Evolutionary conservation across 2,888 invertebrate genomes (phyloP), one percentile per base, ranked within the genome.

Genomic region (Zaprionus lineosus): DNA sequence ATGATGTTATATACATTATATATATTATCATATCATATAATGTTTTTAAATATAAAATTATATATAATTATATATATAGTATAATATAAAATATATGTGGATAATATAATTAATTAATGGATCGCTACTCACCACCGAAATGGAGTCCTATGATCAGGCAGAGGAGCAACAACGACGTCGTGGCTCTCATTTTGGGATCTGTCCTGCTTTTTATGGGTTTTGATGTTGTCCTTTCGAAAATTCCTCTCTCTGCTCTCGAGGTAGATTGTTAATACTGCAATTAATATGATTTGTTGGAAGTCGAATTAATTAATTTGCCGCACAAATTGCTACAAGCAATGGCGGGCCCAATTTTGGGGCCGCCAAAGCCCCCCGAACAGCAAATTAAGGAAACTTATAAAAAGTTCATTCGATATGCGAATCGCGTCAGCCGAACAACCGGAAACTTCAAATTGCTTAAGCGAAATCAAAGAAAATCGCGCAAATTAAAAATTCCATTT

Each of bases 231-330:
- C 43, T 59, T 40, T 55, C 64, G 74, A n/a, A n/a, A n/a, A n/a
- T n/a, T n/a, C n/a, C n/a, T n/a, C n/a, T n/a, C n/a, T n/a, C n/a
- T n/a, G n/a, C n/a, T n/a, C n/a, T n/a, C n/a, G 78, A 83, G 82
- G 77, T 84, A 71, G 84, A 63, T 84, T 56, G 68, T 78, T 82
- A 82, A n/a, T n/a, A 74, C 85, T 78, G 78, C 65, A 84, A 78
- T 84, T 78, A 78, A 84, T 78, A 74, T 84, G 82, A 57, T 81
- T 34, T 39, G 40, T 61, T 56, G 41, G 31, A 53, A 60, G 18
- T 37, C 46, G 55, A 48, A 65, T 77, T 62, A 33, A 84, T 78
- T 82, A 67, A 78, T 67, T 78, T 64, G 77, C 67, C 46, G 53
- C 52, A n/a, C 33, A 52, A 66, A 70, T 70, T 69, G 61, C 47